Evolutionary conservation across 2,888 invertebrate genomes (phyloP).

Genomic region (Drepanosiphum platanoidis): DNA sequence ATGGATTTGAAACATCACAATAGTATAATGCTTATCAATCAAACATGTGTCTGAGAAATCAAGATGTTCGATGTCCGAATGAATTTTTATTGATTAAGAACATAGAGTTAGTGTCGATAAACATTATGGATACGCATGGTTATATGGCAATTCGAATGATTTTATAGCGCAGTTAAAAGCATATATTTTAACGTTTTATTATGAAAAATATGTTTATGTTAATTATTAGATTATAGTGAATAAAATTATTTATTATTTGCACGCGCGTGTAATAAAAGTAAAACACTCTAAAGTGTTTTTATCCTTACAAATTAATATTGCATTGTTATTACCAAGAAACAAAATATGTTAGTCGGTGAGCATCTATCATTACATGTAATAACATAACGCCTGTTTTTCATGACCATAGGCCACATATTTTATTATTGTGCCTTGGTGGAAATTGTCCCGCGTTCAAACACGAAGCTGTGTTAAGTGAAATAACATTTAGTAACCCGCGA

Average conservation of each 20-base stretch:
- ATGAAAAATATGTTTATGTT: not conserved
- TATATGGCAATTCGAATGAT: not conserved
- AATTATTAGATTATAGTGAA: not conserved
- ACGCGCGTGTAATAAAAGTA: not conserved
- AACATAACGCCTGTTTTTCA: constrained; percentile 25
- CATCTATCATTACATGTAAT: not conserved
- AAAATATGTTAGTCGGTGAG: not conserved
- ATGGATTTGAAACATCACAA: too few relatives aligned
- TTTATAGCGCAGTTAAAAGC: constrained; percentile 18
- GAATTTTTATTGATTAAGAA: not conserved
- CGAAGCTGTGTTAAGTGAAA: constrained; percentile 17
- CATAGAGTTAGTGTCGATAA: not conserved
- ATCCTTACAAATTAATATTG: not conserved
- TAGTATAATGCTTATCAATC: not conserved
- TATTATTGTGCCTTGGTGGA: not conserved
- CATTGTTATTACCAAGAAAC: not conserved
- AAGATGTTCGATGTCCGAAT: not conserved
- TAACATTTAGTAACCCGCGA: constrained; percentile 10
- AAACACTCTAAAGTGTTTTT: not conserved
- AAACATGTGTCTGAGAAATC: not conserved
- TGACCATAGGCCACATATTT: constrained; percentile 9
- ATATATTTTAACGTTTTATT: not conserved
- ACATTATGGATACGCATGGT: not conserved
- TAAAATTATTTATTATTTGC: not conserved
- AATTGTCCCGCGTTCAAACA: not conserved